Evolutionary conservation across 1,140 invertebrate species (phyloP).

Genomic region (Branchinecta lindahli): DNA sequence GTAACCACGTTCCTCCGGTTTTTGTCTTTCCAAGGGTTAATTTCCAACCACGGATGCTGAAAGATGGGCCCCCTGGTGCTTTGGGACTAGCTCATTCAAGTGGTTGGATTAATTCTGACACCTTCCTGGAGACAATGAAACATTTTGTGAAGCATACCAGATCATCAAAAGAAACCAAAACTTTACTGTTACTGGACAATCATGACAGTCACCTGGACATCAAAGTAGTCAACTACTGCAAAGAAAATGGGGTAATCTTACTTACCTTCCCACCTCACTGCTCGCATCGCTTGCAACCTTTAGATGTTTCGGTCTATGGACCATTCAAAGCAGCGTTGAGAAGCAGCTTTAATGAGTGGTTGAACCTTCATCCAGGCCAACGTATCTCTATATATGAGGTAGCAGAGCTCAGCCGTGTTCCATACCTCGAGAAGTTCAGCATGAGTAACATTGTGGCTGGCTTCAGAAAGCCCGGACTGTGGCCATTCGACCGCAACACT

Average conservation of each 20-base stretch:
- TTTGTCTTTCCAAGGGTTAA: slow-evolving; percentile 33
- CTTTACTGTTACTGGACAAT: slow-evolving; percentile 23
- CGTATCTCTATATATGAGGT: slow-evolving; percentile 23
- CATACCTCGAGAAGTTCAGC: slow-evolving; percentile 18
- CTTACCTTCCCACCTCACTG: slow-evolving; percentile 28
- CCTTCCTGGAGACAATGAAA: slow-evolving; percentile 23
- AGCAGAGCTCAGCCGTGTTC: slow-evolving; percentile 19
- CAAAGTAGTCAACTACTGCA: slow-evolving; percentile 21
- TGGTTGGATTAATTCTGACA: slow-evolving; percentile 27
- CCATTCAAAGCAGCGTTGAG: slow-evolving; percentile 29
- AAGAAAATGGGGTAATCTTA: slow-evolving; percentile 43
- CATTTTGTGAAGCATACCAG: slow-evolving; percentile 30
- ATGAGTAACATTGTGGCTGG: slow-evolving; percentile 23
- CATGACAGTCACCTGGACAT: slow-evolving; percentile 24
- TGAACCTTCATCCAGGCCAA: slow-evolving; percentile 23
- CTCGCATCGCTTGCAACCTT: slow-evolving; percentile 29
- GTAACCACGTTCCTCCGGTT: slow-evolving; percentile 30
- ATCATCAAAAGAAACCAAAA: slow-evolving; percentile 23
- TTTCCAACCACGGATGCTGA: slow-evolving; percentile 32
- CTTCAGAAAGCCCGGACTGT: slow-evolving; percentile 23
- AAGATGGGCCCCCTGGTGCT: slow-evolving; percentile 30
- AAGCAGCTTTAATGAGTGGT: slow-evolving; percentile 24
- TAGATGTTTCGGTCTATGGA: slow-evolving; percentile 27
- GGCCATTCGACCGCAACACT: too few relatives aligned
- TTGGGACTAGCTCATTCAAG: slow-evolving; percentile 16